Evolutionary conservation across 2,113 vertebrate genomes (phyloP).

Genomic region (Salminus brasiliensis): DNA sequence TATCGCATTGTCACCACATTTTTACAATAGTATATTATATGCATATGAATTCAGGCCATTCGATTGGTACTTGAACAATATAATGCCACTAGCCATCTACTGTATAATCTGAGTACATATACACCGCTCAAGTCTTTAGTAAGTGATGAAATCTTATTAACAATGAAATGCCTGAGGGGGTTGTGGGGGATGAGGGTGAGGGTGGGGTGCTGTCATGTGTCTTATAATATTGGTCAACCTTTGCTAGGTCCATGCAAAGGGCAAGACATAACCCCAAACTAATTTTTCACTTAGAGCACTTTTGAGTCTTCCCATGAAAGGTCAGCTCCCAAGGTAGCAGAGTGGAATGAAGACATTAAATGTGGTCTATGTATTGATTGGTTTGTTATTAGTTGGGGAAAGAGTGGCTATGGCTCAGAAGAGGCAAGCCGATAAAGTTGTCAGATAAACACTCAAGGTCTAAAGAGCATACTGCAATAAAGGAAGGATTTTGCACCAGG

Average conservation of each 20-base stretch:
- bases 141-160: conserved; percentile 46
- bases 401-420: conserved; percentile 20
- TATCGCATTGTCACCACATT: too few species aligned
- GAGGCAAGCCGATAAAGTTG: conserved; percentile 44
- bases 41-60: neutral
- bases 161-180: conserved; percentile 20
- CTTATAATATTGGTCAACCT: conserved; percentile 44
- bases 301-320: conserved; percentile 42
- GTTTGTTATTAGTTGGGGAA: conserved; percentile 62
- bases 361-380: conserved; percentile 59
- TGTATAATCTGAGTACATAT: too few species aligned
- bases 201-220: conserved; percentile 30
- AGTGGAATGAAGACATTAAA: conserved; percentile 46
- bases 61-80: too few species aligned
- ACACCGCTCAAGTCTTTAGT: conserved; percentile 16
- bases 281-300: conserved; percentile 54
- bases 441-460: conserved; percentile 12
- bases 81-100: conserved; percentile 30
- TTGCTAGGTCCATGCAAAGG: conserved; percentile 42
- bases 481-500: conserved; percentile 17
- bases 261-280: conserved; percentile 50
- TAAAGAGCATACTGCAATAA: conserved; percentile 42
- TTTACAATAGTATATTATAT: too few species aligned
- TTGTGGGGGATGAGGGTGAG: neutral
- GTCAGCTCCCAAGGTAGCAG: conserved; percentile 40